phyloP scores from a whole-genome alignment of 2,113 vertebrate species.

The Phalacrocorax brasilianus region DNA sequence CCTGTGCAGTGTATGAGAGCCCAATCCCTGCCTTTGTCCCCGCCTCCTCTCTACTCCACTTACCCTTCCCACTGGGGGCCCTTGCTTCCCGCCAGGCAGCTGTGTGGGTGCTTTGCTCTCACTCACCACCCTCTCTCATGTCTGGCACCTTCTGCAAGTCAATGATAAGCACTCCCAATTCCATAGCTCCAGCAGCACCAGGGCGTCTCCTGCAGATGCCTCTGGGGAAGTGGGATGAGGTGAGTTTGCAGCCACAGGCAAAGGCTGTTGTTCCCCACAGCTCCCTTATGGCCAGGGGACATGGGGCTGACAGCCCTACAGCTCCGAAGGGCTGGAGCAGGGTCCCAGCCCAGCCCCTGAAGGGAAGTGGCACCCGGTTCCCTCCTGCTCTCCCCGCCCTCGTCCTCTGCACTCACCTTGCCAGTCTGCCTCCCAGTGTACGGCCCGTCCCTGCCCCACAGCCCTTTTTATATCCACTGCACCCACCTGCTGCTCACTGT shows the following conservation, averaged over 20 bases:
- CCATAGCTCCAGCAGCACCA: neutral
- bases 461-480: neutral
- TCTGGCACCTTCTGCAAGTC: neutral
- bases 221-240: neutral
- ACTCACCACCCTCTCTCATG: neutral
- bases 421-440: neutral
- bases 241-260: neutral
- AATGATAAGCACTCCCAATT: accelerated
- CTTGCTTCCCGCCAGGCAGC: neutral
- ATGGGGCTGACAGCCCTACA: accelerated
- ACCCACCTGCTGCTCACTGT: no score
- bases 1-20: neutral
- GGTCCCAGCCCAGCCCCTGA: neutral
- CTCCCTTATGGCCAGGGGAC: accelerated
- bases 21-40: neutral
- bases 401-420: accelerated
- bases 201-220: neutral
- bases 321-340: neutral
- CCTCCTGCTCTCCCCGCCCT: accelerated
- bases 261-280: neutral
- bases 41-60: neutral
- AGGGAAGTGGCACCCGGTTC: neutral
- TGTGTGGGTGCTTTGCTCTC: neutral
- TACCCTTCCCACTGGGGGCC: neutral
- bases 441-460: neutral